These are phyloP conservation scores for Hemicrepidius hirtus DNA, from an alignment of 2,888 invertebrate genomes.

Conservation along the genomic window DNA sequence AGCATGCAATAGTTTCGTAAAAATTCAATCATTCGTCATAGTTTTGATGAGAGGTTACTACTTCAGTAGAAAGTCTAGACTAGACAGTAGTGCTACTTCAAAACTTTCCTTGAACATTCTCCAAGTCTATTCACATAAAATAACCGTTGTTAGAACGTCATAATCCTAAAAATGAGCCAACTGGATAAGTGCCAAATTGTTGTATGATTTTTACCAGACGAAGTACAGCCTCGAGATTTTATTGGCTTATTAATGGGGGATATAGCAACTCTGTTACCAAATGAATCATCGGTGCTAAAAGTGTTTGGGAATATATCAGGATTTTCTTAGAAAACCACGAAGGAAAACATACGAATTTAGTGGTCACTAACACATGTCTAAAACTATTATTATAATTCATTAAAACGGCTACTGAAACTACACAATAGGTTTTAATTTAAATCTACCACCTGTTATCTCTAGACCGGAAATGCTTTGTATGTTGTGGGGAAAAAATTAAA, in stretches of 20 bases:
- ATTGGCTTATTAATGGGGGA: slow-evolving; percentile 40
- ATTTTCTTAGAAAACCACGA: slow-evolving; percentile 4
- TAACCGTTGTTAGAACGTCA: background rate
- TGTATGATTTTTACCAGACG: slow-evolving; percentile 23
- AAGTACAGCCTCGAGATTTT: slow-evolving; percentile 35
- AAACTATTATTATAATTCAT: background rate
- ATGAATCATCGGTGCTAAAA: slow-evolving; percentile 39
- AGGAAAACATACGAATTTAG: background rate
- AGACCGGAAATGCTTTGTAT: background rate
- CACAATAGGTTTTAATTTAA: background rate
- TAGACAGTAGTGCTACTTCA: too few species aligned
- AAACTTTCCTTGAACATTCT: too few species aligned
- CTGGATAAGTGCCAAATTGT: slow-evolving; percentile 36
- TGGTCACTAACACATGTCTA: background rate
- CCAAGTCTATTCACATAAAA: too few species aligned
- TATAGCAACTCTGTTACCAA: slow-evolving; percentile 26
- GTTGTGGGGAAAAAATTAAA: slow-evolving; percentile 12
- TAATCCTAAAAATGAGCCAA: slow-evolving; percentile 33
- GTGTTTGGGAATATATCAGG: slow-evolving; percentile 20
- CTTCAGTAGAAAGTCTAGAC: too few species aligned
- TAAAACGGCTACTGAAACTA: background rate
- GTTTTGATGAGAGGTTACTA: too few species aligned
- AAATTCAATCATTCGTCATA: too few species aligned
- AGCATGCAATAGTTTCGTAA: too few species aligned
- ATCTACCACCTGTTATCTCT: background rate